phyloP scores from a whole-genome alignment of 2,888 invertebrate genomes.

The Crocallis elinguaria region DNA sequence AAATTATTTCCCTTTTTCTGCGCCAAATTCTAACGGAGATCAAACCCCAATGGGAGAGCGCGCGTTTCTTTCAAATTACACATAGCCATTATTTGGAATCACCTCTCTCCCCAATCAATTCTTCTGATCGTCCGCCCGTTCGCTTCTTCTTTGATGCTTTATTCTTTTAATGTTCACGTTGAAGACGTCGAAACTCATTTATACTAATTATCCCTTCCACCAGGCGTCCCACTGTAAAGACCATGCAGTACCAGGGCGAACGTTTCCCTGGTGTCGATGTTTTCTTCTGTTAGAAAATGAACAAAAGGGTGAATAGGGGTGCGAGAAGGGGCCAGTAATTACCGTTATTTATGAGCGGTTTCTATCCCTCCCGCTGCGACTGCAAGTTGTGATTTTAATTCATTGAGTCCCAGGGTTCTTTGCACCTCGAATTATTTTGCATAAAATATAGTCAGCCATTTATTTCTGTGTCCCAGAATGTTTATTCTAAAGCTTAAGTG shows the following conservation, averaged over 20 bases:
- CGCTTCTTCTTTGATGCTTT: slow-evolving; percentile 41
- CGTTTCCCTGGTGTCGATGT: slow-evolving; percentile 50
- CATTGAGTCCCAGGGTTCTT: slow-evolving; percentile 74
- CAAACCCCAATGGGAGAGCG: slow-evolving; percentile 41
- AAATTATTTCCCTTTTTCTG: slow-evolving; percentile 35
- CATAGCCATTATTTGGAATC: slow-evolving; percentile 53
- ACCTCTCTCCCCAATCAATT: slow-evolving; percentile 39
- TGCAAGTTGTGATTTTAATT: slow-evolving; percentile 82
- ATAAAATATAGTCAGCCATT: slow-evolving; percentile 76
- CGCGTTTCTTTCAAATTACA: slow-evolving; percentile 53
- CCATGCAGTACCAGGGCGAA: slow-evolving; percentile 50
- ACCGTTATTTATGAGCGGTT: slow-evolving; percentile 81
- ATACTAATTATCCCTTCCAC: slow-evolving; percentile 50
- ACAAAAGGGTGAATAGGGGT: slow-evolving; percentile 49
- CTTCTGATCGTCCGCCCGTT: slow-evolving; percentile 32
- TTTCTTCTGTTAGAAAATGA: slow-evolving; percentile 53
- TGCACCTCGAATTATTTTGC: slow-evolving; percentile 80
- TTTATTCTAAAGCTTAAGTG: slow-evolving; percentile 52
- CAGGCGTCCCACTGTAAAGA: slow-evolving; percentile 40
- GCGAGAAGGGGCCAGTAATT: slow-evolving; percentile 64
- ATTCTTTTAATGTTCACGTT: slow-evolving; percentile 39
- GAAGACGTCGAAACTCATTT: slow-evolving; percentile 53
- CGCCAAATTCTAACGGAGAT: slow-evolving; percentile 41
- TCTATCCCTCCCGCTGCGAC: slow-evolving; percentile 65
- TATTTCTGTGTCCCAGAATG: slow-evolving; percentile 61